Percentiles rank a stretch among this genome's conserved stretches.
phyloP scores from a whole-genome alignment of 2,888 invertebrate genomes.

The Bombyx huttoni region DNA sequence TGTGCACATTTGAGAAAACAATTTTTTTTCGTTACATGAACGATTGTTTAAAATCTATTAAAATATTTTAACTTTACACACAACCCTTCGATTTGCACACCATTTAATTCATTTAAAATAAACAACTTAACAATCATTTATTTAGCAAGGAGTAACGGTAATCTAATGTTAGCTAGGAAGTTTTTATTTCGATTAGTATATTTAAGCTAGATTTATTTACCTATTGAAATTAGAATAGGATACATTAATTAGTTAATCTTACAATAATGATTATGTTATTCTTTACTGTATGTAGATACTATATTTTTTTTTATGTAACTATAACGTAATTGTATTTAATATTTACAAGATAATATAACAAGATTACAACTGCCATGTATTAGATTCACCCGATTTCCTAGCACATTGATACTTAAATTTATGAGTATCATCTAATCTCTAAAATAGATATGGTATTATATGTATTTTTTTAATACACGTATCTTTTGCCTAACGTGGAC shows the following conservation, averaged over 20 bases:
- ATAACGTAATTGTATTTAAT: slow-evolving; percentile 62
- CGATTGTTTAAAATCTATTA: slow-evolving; percentile 60
- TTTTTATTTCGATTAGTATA: slow-evolving; percentile 27
- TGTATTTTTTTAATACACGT: not conserved
- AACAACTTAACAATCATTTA: slow-evolving; percentile 38
- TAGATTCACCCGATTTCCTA: slow-evolving; percentile 14
- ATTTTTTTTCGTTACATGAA: slow-evolving; percentile 41
- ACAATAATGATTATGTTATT: slow-evolving; percentile 67
- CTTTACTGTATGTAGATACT: slow-evolving; percentile 60
- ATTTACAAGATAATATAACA: slow-evolving; percentile 56
- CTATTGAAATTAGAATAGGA: slow-evolving; percentile 63
- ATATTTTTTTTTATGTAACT: slow-evolving; percentile 61
- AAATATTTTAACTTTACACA: slow-evolving; percentile 71
- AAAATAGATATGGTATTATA: not conserved
- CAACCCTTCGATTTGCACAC: slow-evolving; percentile 73
- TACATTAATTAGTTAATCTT: slow-evolving; percentile 57
- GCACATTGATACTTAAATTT: slow-evolving; percentile 5
- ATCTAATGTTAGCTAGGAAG: slow-evolving; percentile 39
- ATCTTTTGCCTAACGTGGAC: not conserved
- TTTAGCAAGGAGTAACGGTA: slow-evolving; percentile 31
- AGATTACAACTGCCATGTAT: slow-evolving; percentile 50
- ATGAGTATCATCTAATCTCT: slow-evolving; percentile 5
- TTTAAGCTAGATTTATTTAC: slow-evolving; percentile 51
- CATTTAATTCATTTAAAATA: slow-evolving; percentile 47
- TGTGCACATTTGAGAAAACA: slow-evolving; percentile 28